Percentiles rank a stretch among this genome's conserved stretches.
Conservation (phyloP, 1,140 invertebrate species). For the Hirudo medicinalis region DNA sequence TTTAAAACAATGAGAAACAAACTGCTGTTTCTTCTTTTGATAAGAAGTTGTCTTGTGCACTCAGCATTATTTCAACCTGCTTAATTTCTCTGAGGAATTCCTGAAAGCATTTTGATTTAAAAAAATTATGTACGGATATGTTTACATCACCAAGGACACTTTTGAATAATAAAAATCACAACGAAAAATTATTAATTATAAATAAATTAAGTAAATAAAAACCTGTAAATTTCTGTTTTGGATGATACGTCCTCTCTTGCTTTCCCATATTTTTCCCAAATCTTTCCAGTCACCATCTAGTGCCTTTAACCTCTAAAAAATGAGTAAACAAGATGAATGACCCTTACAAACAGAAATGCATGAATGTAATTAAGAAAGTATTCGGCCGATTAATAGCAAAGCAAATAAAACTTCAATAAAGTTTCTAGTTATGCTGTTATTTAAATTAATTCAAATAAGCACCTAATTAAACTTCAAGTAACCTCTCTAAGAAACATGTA, state of each 20-base stretch:
- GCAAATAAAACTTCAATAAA: neutral
- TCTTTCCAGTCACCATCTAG: slow-evolving; percentile 97
- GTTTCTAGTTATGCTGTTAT: neutral
- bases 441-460: neutral
- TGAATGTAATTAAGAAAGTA: neutral
- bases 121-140: neutral
- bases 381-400: neutral
- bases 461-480: neutral
- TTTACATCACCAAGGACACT: too few relatives aligned
- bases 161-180: too few relatives aligned
- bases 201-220: neutral
- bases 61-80: slow-evolving; percentile 90
- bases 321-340: neutral
- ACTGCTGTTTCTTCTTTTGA: slow-evolving; percentile 85
- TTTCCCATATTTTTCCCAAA: slow-evolving; percentile 98
- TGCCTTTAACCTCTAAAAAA: slow-evolving; percentile 66
- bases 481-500: slow-evolving; percentile 92
- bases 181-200: neutral
- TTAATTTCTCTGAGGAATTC: slow-evolving; percentile 89
- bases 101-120: slow-evolving; percentile 4
- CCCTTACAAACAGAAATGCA: neutral
- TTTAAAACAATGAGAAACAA: slow-evolving; percentile 28
- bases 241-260: slow-evolving; percentile 79
- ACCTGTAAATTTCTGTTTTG: slow-evolving; percentile 59
- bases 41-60: slow-evolving; percentile 90